Conservation (phyloP, 53 echinoderm and acorn worm species). For the Henricia sp. region DNA sequence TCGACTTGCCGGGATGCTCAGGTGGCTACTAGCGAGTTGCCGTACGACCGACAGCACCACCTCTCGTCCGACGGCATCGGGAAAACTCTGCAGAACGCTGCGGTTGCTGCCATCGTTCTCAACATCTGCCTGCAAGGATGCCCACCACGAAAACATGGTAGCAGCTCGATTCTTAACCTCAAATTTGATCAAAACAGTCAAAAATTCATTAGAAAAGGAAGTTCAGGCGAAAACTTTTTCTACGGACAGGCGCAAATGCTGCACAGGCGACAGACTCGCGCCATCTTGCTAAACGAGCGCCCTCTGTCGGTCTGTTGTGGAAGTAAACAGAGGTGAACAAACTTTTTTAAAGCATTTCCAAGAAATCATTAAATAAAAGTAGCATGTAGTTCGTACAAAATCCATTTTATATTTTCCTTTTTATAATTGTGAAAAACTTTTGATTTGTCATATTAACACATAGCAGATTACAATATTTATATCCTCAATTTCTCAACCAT, state of each 20-base stretch:
- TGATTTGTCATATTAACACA: too few relatives aligned
- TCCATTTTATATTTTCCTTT: too few relatives aligned
- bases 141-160: constrained; percentile 98
- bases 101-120: constrained; percentile 83
- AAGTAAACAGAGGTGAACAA: neutral
- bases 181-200: neutral
- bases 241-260: neutral
- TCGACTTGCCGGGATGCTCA: constrained; percentile 66
- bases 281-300: neutral
- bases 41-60: constrained; percentile 95
- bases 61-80: constrained; percentile 86
- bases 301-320: neutral
- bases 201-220: neutral
- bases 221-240: neutral
- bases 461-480: too few relatives aligned
- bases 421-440: too few relatives aligned
- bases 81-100: constrained; percentile 90
- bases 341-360: too few relatives aligned
- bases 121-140: constrained; percentile 85
- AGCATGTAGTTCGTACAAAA: neutral
- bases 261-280: neutral
- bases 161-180: neutral
- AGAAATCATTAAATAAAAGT: neutral
- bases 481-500: too few relatives aligned
- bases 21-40: constrained; percentile 81